These are phyloP conservation scores for Sylvilagus floridanus DNA, from an alignment of 2,797 vertebrate species.

Conservation along the genomic window DNA sequence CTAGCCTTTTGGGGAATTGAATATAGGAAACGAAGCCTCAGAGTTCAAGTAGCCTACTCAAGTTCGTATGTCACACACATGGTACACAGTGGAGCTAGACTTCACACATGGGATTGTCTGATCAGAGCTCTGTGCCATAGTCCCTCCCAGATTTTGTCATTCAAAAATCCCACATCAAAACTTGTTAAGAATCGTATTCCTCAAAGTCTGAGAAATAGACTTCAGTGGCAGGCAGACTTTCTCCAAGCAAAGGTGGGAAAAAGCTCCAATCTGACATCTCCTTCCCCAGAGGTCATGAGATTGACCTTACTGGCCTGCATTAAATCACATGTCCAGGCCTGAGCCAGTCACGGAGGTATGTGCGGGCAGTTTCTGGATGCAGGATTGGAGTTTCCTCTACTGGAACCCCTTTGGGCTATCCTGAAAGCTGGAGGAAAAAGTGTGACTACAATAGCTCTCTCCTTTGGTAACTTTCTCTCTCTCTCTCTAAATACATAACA, in stretches of 20 bases:
- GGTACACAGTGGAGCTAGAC: not conserved
- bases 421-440: not conserved
- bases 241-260: not conserved
- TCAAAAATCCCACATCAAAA: slow-evolving; percentile 44
- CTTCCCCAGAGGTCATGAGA: not conserved
- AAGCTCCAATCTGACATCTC: not conserved
- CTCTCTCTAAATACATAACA: too few species aligned
- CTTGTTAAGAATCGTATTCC: not conserved
- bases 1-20: slow-evolving; percentile 50
- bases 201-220: not conserved
- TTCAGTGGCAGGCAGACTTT: not conserved
- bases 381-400: not conserved
- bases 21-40: not conserved
- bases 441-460: rapidly evolving
- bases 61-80: not conserved
- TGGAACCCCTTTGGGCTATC: not conserved
- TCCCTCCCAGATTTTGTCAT: not conserved
- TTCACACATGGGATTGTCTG: not conserved
- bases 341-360: not conserved
- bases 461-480: too few species aligned
- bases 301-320: not conserved
- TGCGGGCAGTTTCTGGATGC: not conserved
- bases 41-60: not conserved
- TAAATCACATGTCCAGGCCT: not conserved
- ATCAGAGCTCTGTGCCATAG: not conserved